These are phyloP conservation scores for Grammomys dolichurus DNA, from an alignment of 2,113 vertebrate species.

Conservation along the genomic window DNA sequence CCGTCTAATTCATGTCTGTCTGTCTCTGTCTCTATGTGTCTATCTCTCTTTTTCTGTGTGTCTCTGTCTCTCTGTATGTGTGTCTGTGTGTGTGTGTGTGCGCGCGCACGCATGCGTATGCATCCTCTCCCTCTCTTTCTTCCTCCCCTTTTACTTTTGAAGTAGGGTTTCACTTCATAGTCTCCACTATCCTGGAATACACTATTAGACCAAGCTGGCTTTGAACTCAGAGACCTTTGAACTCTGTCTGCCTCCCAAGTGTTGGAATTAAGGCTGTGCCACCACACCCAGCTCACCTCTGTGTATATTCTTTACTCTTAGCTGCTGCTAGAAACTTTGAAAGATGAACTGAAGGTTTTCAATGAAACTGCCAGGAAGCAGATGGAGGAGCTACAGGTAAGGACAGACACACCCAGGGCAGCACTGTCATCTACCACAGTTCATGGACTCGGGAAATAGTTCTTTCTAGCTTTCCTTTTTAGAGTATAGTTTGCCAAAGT, in stretches of 20 bases:
- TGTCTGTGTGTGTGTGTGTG: background rate
- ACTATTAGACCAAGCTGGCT: background rate
- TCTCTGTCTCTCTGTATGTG: background rate
- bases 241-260: background rate
- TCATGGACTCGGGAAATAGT: background rate
- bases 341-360: constrained; percentile 84
- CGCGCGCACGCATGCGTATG: too few species aligned
- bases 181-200: too few species aligned
- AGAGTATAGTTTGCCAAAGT: background rate
- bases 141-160: background rate
- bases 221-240: background rate
- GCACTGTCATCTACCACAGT: background rate
- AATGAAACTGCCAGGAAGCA: constrained; percentile 83
- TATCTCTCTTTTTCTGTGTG: background rate
- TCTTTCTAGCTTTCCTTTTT: background rate
- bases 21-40: background rate
- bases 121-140: too few species aligned
- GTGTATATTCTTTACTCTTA: constrained; percentile 69
- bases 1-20: background rate
- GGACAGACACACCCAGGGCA: background rate
- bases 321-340: constrained; percentile 83
- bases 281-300: background rate
- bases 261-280: background rate
- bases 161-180: background rate
- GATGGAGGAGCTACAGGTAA: constrained; percentile 86